Percentiles rank a stretch among this genome's conserved stretches.
phyloP scores from a whole-genome alignment of 2,113 vertebrate species.

The Pelvicachromis taeniatus region DNA sequence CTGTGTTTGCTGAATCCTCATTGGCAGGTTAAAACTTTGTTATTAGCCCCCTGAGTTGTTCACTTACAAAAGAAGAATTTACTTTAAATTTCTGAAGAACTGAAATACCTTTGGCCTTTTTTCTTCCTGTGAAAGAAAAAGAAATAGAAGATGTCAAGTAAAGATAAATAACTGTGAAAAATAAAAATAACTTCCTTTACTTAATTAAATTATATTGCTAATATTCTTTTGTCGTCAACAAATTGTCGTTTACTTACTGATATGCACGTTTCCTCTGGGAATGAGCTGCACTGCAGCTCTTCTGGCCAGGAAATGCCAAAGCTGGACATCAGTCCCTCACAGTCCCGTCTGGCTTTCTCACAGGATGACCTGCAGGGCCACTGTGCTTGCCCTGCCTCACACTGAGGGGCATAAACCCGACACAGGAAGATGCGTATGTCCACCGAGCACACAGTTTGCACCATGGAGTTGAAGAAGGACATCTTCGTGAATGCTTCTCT shows the following conservation, averaged over 20 bases:
- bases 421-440: constrained; percentile 58
- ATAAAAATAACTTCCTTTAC: fast-evolving
- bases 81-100: not conserved
- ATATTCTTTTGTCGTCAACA: not conserved
- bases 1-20: not conserved
- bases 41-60: not conserved
- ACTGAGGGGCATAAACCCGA: constrained; percentile 54
- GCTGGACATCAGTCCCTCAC: constrained; percentile 24
- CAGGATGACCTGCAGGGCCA: constrained; percentile 61
- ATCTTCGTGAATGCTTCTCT: constrained; percentile 45
- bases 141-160: not conserved
- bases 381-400: constrained; percentile 30
- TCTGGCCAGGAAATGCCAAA: constrained; percentile 52
- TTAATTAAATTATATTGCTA: fast-evolving
- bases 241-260: constrained; percentile 13
- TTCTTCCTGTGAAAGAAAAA: constrained; percentile 44
- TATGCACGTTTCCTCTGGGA: constrained; percentile 59
- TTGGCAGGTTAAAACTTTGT: not conserved
- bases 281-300: constrained; percentile 43
- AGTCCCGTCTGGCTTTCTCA: constrained; percentile 34
- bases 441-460: constrained; percentile 9
- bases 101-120: constrained; percentile 11
- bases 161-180: not conserved
- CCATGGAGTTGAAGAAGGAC: constrained; percentile 56
- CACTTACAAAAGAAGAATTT: not conserved